Base-by-base conservation (phyloP, 2,888 invertebrate genomes). In the Drosophila anceps region DNA sequence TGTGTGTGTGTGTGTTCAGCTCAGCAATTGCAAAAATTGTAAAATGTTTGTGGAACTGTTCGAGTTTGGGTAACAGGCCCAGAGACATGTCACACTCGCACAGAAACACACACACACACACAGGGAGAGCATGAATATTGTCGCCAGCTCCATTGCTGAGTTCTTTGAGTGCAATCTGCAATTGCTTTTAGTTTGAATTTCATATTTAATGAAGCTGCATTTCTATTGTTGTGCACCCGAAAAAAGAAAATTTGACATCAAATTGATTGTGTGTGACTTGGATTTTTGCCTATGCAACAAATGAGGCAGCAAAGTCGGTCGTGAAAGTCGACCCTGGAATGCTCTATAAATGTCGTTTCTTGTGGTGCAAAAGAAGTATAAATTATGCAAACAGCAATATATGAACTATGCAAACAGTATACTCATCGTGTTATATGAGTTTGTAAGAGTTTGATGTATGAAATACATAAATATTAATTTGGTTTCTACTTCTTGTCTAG, bases 151-250 rank as follows among this genome's bases (percentile, higher is more conserved):
- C 35, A 31, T 44, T 44, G 54, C 69, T 41, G 24, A 29, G 37
- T 35, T 39, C 48, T 62, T 68, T 65, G 74, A 68, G 51, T 71
- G 67, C 87, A 70, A 73, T 69, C 77, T 89, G 71, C 76, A 66
- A 61, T 85, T 69, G 82, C 89, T 86, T 86, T 86, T 88, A 86
- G 86, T 81, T 88, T 67, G 88, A 79, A 79, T 79, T 81, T 81
- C 79, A 84, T 87, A 84, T 84, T 84, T 89, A 84, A 84, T 89
- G 89, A 89, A 89, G 87, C 84, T 62, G 69, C 83, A 87, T 77
- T 84, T 80, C 51, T 53, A 79, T 81, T 89, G 87, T 86, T 76
- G 84, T 78, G 69, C 78, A 35, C 53, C 66, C 51, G 69, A 79
- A 74, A 77, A 70, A 66, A 37, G 27, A 35, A 35, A 35, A 37